Evolutionary conservation across 1,140 invertebrate species (phyloP).

Genomic region (Limonius californicus): DNA sequence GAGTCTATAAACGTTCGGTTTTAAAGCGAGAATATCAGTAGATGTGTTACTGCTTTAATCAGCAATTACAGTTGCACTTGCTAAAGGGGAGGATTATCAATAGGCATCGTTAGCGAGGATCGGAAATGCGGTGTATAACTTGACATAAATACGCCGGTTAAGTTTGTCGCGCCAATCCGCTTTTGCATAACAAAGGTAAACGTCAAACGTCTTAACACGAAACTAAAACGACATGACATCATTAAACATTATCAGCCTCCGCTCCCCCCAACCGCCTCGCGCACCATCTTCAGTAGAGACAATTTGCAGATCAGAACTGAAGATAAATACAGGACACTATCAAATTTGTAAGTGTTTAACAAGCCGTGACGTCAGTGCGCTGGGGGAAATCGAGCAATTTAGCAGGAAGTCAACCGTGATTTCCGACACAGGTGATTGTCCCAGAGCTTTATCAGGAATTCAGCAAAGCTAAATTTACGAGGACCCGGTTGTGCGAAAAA

Average conservation of each 20-base stretch:
- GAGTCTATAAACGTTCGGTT: too few species aligned
- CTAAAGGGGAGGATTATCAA: too few species aligned
- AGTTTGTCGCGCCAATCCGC: too few species aligned
- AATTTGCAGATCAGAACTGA: neutral
- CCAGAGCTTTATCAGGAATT: neutral
- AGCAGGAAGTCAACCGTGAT: conserved; percentile 9
- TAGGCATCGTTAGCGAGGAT: too few species aligned
- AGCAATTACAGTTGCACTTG: too few species aligned
- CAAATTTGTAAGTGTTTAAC: neutral
- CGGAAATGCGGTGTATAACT: too few species aligned
- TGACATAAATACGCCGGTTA: too few species aligned
- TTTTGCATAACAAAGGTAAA: neutral
- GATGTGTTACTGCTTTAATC: too few species aligned
- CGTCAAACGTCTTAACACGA: neutral
- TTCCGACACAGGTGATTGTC: neutral
- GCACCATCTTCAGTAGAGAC: neutral
- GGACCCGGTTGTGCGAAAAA: too few species aligned
- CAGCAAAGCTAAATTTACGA: too few species aligned
- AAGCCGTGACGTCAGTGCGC: neutral
- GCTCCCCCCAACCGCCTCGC: neutral
- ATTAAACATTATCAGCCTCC: neutral
- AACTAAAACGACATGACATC: neutral
- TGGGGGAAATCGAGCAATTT: conserved; percentile 8
- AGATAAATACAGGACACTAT: neutral
- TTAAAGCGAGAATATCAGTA: too few species aligned